Base-by-base conservation (phyloP, 2,113 vertebrate genomes). In the Gasterosteus nipponicus region DNA sequence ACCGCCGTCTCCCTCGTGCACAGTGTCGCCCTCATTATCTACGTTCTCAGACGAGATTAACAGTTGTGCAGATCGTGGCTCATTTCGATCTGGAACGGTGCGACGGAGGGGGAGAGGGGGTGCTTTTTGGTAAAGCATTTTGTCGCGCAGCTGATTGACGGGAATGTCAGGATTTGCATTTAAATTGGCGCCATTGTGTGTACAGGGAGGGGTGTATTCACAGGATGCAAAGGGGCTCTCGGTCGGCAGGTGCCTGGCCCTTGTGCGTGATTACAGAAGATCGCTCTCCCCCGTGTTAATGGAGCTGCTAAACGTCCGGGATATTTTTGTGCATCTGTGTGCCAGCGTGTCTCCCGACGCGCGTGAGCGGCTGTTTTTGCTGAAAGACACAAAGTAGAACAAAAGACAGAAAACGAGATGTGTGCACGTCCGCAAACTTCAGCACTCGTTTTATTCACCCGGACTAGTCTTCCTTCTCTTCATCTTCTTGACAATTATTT, bases 81-180 rank as follows among this genome's bases (percentile, higher is more conserved):
- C 83, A 77, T 91, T 89, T 86, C 89, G 87, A 92, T 89, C 79
- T 41, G 80, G 70, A 68, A 77, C 58, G 75, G 89, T 70, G 77
- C 10, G 10, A 58, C 29, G 1, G 22, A 26, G 1, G 22, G 22
- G 22, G 22, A 26, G 22, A 26, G 22, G 22, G 22, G 71, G 56
- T 53, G 62, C 26, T 80, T 80, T 62, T 87, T 73, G 83, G 82
- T 67, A 66, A 87, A 85, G 72, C 69, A 38, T 78, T 29, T 73
- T 76, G n/a, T 83, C 57, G 56, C 0, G n/a, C 35, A 66, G 42
- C 78, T 83, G 85, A 90, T 70, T 89, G 89, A 92, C 80, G 85
- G 88, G 91, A 94, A 94, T 92, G 92, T 92, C 91, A 93, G 85
- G 84, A 95, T 94, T 94, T 94, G 92, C 94, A 93, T 94, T 92